Conservation (phyloP, 2,888 invertebrate genomes). For the Miltochrista miniata region DNA sequence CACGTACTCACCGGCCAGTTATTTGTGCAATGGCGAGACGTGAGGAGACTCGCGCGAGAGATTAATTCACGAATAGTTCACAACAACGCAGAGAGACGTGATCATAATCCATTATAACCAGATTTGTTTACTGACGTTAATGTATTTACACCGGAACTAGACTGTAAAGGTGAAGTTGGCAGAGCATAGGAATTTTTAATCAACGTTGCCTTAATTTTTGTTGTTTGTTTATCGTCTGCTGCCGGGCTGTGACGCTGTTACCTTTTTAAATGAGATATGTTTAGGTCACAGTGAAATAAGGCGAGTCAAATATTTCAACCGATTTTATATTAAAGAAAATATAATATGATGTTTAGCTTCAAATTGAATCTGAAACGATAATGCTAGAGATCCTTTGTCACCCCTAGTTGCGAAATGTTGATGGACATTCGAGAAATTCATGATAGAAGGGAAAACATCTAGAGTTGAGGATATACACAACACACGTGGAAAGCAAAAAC, state of each 20-base stretch:
- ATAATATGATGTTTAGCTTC: no score
- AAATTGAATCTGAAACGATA: no score
- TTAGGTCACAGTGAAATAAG: background rate
- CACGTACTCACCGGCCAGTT: constrained; percentile 31
- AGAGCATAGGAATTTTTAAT: constrained; percentile 1
- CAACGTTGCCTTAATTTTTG: background rate
- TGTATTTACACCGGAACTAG: constrained; percentile 6
- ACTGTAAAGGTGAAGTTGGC: constrained; percentile 8
- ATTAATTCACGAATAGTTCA: constrained; percentile 39
- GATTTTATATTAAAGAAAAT: background rate
- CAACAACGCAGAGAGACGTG: constrained; percentile 34
- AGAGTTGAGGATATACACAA: no score
- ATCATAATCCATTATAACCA: constrained; percentile 33
- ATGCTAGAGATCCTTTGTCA: no score
- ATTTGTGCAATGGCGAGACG: constrained; percentile 36
- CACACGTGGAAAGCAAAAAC: no score
- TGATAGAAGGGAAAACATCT: no score
- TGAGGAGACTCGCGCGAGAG: constrained; percentile 24
- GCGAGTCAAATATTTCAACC: background rate
- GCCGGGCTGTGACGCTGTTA: background rate
- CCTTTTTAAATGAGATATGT: background rate
- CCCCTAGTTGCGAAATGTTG: no score
- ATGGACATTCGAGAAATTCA: no score
- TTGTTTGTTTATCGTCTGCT: background rate
- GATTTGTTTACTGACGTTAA: constrained; percentile 32